Base-by-base conservation (phyloP, 2,888 invertebrate species). In the Erebia epiphron region DNA sequence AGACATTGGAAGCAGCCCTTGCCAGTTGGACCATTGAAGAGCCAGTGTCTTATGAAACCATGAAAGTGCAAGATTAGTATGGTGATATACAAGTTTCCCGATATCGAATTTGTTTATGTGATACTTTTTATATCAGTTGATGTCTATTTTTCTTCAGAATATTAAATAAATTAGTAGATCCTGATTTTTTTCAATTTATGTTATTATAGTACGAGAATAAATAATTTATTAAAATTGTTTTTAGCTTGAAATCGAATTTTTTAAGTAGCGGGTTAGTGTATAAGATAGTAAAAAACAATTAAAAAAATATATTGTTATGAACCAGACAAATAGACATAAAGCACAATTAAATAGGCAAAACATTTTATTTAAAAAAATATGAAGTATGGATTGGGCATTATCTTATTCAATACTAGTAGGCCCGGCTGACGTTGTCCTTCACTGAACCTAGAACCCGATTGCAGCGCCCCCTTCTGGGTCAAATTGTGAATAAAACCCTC, bases 1-100 rank as follows among this genome's bases (percentile, higher is more conserved):
- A 69, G 62, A 50, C 66, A 35, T 64, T 64, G 75, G n/a, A 69
- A 52, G 54, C 62, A 69, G 61, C 69, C 65, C 9, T 60, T 63
- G 60, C 54, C 67, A 21, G 52, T 66, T 18, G 52, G n/a, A 67
- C 62, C 63, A 61, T 68, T 57, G 74, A 50, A 49, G 67, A 66
- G 61, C 72, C 75, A 74, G 66, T 68, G 68, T 61, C 74, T 75
- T 70, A 69, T 74, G 65, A 67, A 75, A 75, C 60, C 67, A 72
- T 75, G 69, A 72, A 71, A 73, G 70, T 68, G 73, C 70, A 73
- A 56, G 50, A 62, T 54, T 60, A 60, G 65, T 43, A 41, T 8
- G 16, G n/a, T 54, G 18, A 8, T 18, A 54, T 46, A 46, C 10
- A n/a, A 52, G 16, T 54, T 10, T 54, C 10, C 18, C 18, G 18